phyloP scores from a whole-genome alignment of 2,888 invertebrate species.

The Uloborus plumipes region DNA sequence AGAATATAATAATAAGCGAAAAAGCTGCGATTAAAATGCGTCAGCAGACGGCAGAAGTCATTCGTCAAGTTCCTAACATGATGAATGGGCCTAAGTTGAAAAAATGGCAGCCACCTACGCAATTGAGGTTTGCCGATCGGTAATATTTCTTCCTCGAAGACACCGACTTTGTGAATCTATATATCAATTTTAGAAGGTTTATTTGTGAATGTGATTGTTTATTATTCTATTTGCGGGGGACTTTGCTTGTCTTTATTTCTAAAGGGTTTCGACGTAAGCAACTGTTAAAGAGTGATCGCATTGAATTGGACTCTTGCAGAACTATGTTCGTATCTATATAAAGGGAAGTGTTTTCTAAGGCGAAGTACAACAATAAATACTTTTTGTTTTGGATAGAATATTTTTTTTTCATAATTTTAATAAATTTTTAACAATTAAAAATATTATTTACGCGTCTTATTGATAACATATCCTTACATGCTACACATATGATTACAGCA shows the following conservation, averaged over 20 bases:
- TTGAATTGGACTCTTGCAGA: too few species aligned
- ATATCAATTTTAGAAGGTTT: background rate
- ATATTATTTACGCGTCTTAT: too few species aligned
- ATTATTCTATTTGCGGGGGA: background rate
- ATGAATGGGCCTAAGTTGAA: slow-evolving; percentile 32
- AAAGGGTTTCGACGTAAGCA: background rate
- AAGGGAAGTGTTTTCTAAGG: too few species aligned
- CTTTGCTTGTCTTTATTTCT: background rate
- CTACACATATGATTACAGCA: too few species aligned
- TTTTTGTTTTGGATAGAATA: too few species aligned
- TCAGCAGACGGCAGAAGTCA: slow-evolving; percentile 35
- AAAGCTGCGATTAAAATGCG: slow-evolving; percentile 49
- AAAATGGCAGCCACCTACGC: slow-evolving; percentile 51
- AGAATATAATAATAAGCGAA: slow-evolving; percentile 21
- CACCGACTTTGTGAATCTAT: slow-evolving; percentile 30
- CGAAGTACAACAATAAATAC: too few species aligned
- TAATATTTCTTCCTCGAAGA: slow-evolving; percentile 45
- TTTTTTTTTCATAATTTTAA: too few species aligned
- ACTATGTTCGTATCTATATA: too few species aligned
- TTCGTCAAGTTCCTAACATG: slow-evolving; percentile 48
- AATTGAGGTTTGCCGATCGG: slow-evolving; percentile 29
- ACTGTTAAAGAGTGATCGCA: background rate
- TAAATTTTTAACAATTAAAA: too few species aligned
- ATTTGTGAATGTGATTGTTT: too few species aligned
- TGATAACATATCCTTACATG: too few species aligned